Evolutionary conservation across 2,888 invertebrate genomes (phyloP), one percentile per base, ranked within the genome.

Genomic region (Caenorhabditis sp.): DNA sequence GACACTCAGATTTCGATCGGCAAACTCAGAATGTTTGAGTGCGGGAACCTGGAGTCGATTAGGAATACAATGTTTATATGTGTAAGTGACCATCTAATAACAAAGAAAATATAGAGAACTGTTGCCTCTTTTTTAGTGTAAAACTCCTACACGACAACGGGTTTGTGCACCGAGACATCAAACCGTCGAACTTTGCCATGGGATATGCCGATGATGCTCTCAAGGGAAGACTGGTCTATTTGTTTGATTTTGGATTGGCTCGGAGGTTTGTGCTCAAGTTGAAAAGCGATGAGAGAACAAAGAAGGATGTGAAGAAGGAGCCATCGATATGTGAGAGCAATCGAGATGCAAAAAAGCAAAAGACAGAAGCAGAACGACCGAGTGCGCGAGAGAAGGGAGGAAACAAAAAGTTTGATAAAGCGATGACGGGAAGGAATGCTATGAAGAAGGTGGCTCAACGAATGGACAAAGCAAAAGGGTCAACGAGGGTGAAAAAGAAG

Each of bases 1-100:
- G 31, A 63, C 57, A 5, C 67, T 82, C 31, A 63, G 66, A n/a
- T 53, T 36, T 12, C 17, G 38, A n/a, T 54, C 65, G 17, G 43
- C 59, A 17, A 70, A 67, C 38, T 62, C 64, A 12, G 60, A 73
- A 10, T n/a, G 8, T 12, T 62, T 70, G 21, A 20, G 60, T 1
- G 59, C 66, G 17, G 64, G 63, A n/a, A 81, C 83, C 20, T 83
- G 82, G 82, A 64, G 76, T 3, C 52, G 82, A n/a, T n/a, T 83
- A 10, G 83, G 68, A 0, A 78, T 83, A 62, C 82, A 83, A 65
- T 77, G 71, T 21, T 43, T 83, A 0, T 83, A 72, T 62, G 70
- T 74, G 65, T 66, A 31, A 43, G 70, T 31, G 31, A 31, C 31
- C n/a, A n/a, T 31, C 31, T 10, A 31, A 31, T 7, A 31, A 31